A percentile compares a stretch with the other conserved stretches of the same genome.
Conservation (phyloP, 1,140 invertebrate species). For the Cecropterus lyciades region DNA sequence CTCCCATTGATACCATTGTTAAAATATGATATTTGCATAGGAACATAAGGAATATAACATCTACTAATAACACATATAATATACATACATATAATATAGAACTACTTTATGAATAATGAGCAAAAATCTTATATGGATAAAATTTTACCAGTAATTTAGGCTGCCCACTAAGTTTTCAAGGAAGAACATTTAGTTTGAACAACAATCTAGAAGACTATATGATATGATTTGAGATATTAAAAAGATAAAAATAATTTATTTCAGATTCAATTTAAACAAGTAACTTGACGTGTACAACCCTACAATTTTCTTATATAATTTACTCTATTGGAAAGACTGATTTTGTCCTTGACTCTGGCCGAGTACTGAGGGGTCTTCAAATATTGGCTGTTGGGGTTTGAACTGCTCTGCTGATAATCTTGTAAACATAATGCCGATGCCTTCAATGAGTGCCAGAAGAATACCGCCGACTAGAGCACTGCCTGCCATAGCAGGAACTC, state of each 20-base stretch:
- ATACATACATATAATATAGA: no score
- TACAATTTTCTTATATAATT: slow-evolving; percentile 32
- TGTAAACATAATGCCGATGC: slow-evolving; percentile 96
- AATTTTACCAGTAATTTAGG: no score
- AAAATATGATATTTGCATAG: no score
- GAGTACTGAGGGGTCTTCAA: slow-evolving; percentile 89
- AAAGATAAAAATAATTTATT: slow-evolving; percentile 3
- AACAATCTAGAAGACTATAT: not conserved
- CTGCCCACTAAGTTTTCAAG: no score
- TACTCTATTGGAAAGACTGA: slow-evolving; percentile 66
- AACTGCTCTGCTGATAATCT: slow-evolving; percentile 95
- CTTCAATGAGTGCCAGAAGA: slow-evolving; percentile 97
- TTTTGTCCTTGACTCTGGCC: slow-evolving; percentile 75
- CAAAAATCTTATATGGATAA: no score
- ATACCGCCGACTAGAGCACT: slow-evolving; percentile 98
- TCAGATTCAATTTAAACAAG: slow-evolving; percentile 17
- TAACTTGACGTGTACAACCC: slow-evolving; percentile 40
- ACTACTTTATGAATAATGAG: no score
- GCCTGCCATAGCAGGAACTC: slow-evolving; percentile 95
- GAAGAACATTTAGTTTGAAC: not conserved
- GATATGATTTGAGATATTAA: not conserved
- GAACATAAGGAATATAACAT: no score
- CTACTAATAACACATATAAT: no score
- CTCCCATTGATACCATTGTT: no score
- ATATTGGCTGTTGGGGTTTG: slow-evolving; percentile 89